A percentile compares a stretch with the other conserved stretches of the same genome.
These are phyloP conservation scores for Triplophysa siluroides DNA, from an alignment of 2,113 vertebrate genomes.

Conservation along the genomic window DNA sequence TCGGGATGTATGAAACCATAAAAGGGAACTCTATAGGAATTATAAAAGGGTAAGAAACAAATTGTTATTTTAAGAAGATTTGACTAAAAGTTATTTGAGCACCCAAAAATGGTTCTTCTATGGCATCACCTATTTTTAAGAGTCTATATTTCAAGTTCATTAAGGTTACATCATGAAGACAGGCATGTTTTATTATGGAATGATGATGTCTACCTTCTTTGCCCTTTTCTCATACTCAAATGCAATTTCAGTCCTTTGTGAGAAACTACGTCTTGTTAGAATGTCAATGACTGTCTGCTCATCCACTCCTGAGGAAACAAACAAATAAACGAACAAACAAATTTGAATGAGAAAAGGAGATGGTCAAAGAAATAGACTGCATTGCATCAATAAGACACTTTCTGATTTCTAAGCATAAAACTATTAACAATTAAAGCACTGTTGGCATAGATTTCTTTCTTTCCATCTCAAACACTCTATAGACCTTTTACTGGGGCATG, in stretches of 20 bases:
- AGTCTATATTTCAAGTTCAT: not conserved
- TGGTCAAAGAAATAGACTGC: no score
- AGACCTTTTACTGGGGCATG: no score
- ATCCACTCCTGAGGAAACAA: conserved; percentile 83
- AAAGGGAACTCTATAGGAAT: no score
- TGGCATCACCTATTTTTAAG: no score
- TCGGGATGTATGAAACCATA: no score
- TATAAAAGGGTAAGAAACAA: no score
- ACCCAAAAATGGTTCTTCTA: no score
- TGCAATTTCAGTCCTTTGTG: conserved; percentile 90
- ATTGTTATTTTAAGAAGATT: no score
- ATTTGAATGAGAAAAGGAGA: not conserved
- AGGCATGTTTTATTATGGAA: not conserved
- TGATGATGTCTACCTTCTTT: conserved; percentile 82
- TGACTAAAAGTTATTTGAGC: no score
- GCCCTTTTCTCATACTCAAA: conserved; percentile 89
- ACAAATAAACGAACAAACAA: not conserved
- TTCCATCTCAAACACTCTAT: not conserved
- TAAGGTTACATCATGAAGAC: conserved; percentile 7
- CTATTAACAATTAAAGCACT: not conserved
- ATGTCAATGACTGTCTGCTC: conserved; percentile 92
- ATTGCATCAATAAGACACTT: no score
- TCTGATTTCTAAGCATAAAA: no score
- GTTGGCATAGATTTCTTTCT: not conserved
- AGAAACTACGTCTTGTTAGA: conserved; percentile 87